Evolutionary conservation across 1,140 invertebrate species (phyloP), one percentile per base, ranked within the genome.

Genomic region (Diachasmimorpha longicaudata): DNA sequence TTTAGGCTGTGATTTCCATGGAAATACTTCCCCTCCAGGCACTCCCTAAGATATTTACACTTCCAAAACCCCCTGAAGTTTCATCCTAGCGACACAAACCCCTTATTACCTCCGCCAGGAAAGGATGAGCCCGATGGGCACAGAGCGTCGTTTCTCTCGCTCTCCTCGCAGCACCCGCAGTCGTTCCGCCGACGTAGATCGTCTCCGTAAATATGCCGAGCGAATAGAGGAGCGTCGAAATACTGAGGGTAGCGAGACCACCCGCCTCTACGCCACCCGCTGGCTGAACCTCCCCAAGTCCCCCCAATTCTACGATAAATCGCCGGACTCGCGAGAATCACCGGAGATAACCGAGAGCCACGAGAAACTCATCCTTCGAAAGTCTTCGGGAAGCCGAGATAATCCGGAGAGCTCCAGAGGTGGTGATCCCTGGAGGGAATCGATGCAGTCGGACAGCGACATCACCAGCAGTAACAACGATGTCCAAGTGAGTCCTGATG

Each of bases 81-180:
- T 31, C 31, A 3, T 31, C 31, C 31, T 31, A 31, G 31, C 2
- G 31, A 3, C 31, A 31, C 31, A 31, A 31, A 31, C 46, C 42
- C 0, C 31, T 39, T 63, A 63, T 73, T 39, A 11, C n/a, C 19
- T 63, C 5, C 55, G 11, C 19, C 69, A 86, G 85, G 85, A 84
- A 52, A 79, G 79, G 81, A 78, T 81, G 23, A 67, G 84, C 84
- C 85, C 85, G 23, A 25, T 78, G 85, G 81, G 81, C 81, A 71
- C 79, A 55, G 81, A 81, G 79, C 82, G 82, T 55, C 82, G 84
- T 77, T 80, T 81, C 16, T 85, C 85, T 16, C 80, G 84, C 39
- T 86, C 85, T 21, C 85, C 85, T 52, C 84, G 85, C 23, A 85
- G 81, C 63, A 83, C 84, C 11, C 81, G 85, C 48, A 87, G 84